Evolutionary conservation across 1,140 invertebrate genomes (phyloP).

Genomic region (Latrodectus geometricus): DNA sequence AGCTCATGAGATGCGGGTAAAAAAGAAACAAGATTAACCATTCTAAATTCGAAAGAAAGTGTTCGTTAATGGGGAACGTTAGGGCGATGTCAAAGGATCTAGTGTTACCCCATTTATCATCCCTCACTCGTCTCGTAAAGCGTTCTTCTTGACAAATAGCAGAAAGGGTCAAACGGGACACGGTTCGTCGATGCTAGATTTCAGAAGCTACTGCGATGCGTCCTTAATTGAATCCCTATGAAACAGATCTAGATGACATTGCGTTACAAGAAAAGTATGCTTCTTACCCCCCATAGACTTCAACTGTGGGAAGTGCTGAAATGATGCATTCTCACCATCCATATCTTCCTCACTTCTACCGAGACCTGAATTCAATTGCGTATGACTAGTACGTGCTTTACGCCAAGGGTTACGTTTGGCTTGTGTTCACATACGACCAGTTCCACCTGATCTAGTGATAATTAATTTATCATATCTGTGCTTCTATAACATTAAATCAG

Average conservation of each 20-base stretch:
- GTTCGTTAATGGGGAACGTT: conserved; percentile 5
- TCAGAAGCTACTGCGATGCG: conserved; percentile 14
- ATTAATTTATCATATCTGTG: too few relatives aligned
- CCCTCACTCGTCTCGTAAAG: not conserved
- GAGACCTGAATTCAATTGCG: not conserved
- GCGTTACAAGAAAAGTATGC: not conserved
- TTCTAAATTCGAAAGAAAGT: not conserved
- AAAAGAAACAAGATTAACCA: too few relatives aligned
- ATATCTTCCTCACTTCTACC: not conserved
- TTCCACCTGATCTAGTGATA: too few relatives aligned
- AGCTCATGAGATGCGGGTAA: too few relatives aligned
- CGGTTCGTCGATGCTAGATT: conserved; percentile 19
- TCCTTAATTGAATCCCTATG: conserved; percentile 34
- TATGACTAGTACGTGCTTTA: too few relatives aligned
- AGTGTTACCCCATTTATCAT: not conserved
- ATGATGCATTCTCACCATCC: conserved; percentile 15
- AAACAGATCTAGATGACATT: conserved; percentile 37
- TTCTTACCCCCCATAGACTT: not conserved
- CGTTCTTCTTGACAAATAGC: conserved; percentile 11
- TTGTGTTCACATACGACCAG: too few relatives aligned
- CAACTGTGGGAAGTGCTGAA: conserved; percentile 2
- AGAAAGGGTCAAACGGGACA: conserved; percentile 8
- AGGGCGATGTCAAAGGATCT: not conserved
- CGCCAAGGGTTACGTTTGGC: too few relatives aligned
- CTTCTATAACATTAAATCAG: too few relatives aligned